Base-by-base conservation (phyloP, 2,113 vertebrate genomes). In the Excalfactoria chinensis region DNA sequence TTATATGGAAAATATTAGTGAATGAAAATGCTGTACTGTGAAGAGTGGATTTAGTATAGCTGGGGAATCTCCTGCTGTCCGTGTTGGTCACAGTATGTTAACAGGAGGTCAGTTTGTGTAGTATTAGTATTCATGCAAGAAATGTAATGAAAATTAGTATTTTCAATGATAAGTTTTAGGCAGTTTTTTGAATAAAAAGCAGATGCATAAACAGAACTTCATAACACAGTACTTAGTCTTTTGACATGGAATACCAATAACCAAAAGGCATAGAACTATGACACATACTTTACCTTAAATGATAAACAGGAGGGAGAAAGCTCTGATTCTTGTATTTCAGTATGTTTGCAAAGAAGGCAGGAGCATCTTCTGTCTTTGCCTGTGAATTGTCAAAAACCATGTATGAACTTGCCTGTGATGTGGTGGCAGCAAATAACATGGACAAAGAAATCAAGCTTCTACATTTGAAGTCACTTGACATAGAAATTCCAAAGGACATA, bases 301-400 rank as follows among this genome's bases (percentile, higher is more conserved):
- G 5, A 43, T 37, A 26, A 90, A 41, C 14, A 53, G n/a, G 4
- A 88, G 7, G 21, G 7, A 10, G 62, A 81, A 88, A 48, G 2
- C 3, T 17, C 14, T 44, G 22, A 28, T 90, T 94, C 41, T 91
- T 95, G 34, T 74, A 80, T 95, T 95, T 56, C 89, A 99, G 99
- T 63, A 99, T 99, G 99, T 99, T 99, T 96, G 99, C 99, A 43
- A 99, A 98, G 95, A 98, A 98, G 78, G 98, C 98, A 1, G 99
- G 99, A 48, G 99, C 99, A 16, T 95, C 97, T 17, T 96, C 83
- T 26, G 98, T 99, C 26, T 99, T 98, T 30, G 99, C 98, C 89
- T 99, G 99, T 23, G 99, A 99, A 72, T 96, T 99, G 44, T 99
- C 99, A 3, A 99, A 99, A 98, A 99, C 99, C 4, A 99, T 99